Evolutionary conservation across 2,113 vertebrate genomes (phyloP).

Genomic region (Apeltes quadracus): DNA sequence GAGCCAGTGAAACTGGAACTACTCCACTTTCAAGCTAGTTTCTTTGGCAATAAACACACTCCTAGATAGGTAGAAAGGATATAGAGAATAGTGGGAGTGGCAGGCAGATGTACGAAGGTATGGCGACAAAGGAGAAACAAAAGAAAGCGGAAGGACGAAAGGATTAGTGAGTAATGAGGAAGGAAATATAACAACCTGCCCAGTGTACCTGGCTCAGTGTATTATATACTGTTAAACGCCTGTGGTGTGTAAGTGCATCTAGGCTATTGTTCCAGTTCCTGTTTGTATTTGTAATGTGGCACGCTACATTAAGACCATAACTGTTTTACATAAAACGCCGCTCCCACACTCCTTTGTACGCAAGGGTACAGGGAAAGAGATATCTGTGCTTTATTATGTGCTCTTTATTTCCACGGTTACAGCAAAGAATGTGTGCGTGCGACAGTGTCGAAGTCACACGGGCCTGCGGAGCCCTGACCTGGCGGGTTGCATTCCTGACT

Average conservation of each 20-base stretch:
- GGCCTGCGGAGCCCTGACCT: constrained; percentile 46
- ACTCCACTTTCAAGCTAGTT: constrained; percentile 22
- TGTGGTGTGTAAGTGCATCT: constrained; percentile 17
- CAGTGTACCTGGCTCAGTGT: constrained; percentile 21
- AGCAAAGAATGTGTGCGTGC: constrained; percentile 38
- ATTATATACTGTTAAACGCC: constrained; percentile 16
- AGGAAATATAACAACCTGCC: constrained; percentile 29
- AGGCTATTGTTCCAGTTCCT: constrained; percentile 31
- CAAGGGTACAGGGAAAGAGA: neutral
- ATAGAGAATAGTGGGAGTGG: constrained; percentile 26
- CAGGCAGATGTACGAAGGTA: constrained; percentile 3
- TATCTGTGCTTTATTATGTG: constrained; percentile 18
- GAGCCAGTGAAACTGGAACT: constrained; percentile 7
- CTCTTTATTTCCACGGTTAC: constrained; percentile 41
- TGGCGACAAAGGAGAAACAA: constrained; percentile 18
- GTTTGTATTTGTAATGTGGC: constrained; percentile 25
- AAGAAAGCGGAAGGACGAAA: constrained; percentile 16
- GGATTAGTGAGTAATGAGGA: constrained; percentile 32
- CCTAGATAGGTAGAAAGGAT: neutral
- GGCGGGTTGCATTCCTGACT: constrained; percentile 71
- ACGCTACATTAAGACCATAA: constrained; percentile 15
- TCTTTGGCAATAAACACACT: constrained; percentile 14
- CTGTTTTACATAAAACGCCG: constrained; percentile 27
- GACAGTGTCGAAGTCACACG: constrained; percentile 20
- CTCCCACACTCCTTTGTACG: constrained; percentile 23